These are phyloP conservation scores for Lasiurus cinereus DNA, from an alignment of 2,113 vertebrate genomes.

Conservation along the genomic window DNA sequence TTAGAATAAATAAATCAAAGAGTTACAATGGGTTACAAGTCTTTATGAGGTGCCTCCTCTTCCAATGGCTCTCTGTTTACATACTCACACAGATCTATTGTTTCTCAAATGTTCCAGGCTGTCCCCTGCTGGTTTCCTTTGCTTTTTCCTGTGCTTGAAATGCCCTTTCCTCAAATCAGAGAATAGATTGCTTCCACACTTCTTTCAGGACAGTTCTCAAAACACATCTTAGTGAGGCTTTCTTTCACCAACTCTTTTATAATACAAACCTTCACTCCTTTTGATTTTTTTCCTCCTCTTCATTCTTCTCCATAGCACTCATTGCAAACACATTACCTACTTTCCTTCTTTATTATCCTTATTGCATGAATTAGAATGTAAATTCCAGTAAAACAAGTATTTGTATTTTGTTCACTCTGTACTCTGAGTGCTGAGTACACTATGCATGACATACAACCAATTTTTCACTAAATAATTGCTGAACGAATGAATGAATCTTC, in stretches of 20 bases:
- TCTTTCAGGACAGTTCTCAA: not conserved
- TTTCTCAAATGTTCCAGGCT: not conserved
- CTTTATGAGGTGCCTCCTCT: not conserved
- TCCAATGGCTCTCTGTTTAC: not conserved
- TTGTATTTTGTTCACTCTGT: not conserved
- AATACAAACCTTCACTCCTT: not conserved
- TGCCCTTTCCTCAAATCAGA: not conserved
- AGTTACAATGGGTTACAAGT: not conserved
- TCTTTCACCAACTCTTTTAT: not conserved
- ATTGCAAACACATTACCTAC: not conserved
- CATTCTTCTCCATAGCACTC: not conserved
- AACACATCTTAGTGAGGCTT: not conserved
- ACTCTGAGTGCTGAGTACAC: not conserved
- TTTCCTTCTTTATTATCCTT: not conserved
- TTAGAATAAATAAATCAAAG: not conserved
- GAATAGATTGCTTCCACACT: not conserved
- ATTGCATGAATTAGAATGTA: not conserved
- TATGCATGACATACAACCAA: not conserved
- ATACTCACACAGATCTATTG: not conserved
- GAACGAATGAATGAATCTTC: not conserved
- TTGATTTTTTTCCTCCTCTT: not conserved
- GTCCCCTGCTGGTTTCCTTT: rapidly evolving
- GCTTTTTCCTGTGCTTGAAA: not conserved
- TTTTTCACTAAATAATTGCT: not conserved
- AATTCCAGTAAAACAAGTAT: not conserved